These are phyloP conservation scores for Arothron firmamentum DNA, from an alignment of 2,113 vertebrate species.

Conservation along the genomic window DNA sequence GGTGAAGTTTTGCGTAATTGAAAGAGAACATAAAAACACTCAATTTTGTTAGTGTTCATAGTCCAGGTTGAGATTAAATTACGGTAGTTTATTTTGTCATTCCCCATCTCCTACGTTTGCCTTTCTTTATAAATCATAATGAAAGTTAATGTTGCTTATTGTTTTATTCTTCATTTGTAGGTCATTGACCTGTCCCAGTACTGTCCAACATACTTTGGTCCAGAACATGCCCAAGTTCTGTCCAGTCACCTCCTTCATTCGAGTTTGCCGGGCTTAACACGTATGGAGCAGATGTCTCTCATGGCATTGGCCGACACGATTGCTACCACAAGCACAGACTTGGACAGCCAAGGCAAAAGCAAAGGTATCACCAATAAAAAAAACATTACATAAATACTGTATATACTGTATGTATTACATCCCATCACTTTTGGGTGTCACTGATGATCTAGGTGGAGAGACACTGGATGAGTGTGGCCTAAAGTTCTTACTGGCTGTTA, in stretches of 20 bases:
- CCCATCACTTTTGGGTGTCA: constrained; percentile 1
- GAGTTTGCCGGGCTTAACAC: constrained; percentile 90
- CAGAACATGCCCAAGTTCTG: constrained; percentile 91
- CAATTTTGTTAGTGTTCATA: not conserved
- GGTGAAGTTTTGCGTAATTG: constrained; percentile 50
- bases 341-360: constrained; percentile 86
- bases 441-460: constrained; percentile 82
- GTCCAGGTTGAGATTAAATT: too few species aligned
- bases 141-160: not conserved
- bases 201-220: constrained; percentile 90
- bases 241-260: constrained; percentile 92
- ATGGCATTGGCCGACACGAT: constrained; percentile 97
- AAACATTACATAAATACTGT: too few species aligned
- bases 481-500: constrained; percentile 92
- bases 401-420: too few species aligned
- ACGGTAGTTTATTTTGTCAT: not conserved
- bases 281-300: constrained; percentile 97
- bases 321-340: constrained; percentile 92
- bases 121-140: not conserved
- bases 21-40: not conserved
- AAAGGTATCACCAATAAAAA: constrained; percentile 75
- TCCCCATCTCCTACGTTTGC: not conserved
- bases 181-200: constrained; percentile 91
- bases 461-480: constrained; percentile 96
- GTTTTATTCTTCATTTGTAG: constrained; percentile 28